phyloP scores from a whole-genome alignment of 1,140 invertebrate species.

The Steinernema feltiae region DNA sequence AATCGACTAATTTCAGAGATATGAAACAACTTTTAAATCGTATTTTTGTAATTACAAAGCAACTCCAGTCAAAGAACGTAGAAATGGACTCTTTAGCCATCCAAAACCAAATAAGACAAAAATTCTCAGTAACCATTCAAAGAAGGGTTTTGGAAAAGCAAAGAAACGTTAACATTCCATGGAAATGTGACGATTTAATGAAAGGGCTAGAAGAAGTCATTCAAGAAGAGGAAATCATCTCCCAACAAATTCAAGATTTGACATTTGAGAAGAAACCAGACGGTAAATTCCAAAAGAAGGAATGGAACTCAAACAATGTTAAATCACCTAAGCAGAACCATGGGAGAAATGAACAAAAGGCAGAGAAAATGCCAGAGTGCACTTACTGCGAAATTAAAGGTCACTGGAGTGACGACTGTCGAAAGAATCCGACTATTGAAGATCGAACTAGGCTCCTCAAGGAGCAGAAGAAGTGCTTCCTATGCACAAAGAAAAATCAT shows the following conservation, averaged over 20 bases:
- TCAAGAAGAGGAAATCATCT: not conserved
- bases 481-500: not conserved
- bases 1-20: not conserved
- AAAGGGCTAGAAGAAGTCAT: not conserved
- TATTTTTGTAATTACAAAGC: not conserved
- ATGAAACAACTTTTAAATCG: not conserved
- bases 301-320: not conserved
- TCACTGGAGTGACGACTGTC: not conserved
- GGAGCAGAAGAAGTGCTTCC: not conserved
- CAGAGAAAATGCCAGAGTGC: not conserved
- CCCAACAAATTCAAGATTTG: not conserved
- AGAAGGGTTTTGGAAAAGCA: not conserved
- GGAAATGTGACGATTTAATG: not conserved
- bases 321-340: not conserved
- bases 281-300: not conserved
- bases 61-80: not conserved
- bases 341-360: not conserved
- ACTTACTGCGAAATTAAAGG: not conserved
- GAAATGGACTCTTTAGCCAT: not conserved
- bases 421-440: not conserved
- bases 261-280: not conserved
- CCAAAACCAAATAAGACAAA: not conserved
- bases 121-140: not conserved
- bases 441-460: not conserved
- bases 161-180: not conserved